Conservation (phyloP, 2,113 vertebrate species). For the Poeciliopsis turrubarensis region DNA sequence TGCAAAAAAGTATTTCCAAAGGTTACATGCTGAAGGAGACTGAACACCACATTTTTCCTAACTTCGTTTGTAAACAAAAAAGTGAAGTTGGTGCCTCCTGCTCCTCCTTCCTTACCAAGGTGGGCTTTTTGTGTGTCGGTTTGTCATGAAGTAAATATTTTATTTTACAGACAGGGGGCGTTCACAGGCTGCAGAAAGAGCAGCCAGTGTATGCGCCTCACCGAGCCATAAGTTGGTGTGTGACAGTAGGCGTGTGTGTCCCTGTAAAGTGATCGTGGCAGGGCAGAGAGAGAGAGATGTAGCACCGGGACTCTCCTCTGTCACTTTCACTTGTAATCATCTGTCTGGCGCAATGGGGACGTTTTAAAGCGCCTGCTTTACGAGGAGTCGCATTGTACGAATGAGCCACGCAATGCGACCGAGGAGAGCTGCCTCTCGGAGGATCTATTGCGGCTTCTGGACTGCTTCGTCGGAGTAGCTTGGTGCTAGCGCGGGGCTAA, state of each 20-base stretch:
- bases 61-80: not conserved
- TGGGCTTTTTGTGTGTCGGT: not conserved
- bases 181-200: constrained; percentile 28
- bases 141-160: not conserved
- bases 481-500: constrained; percentile 75
- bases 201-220: constrained; percentile 18
- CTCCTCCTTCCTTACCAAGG: not conserved
- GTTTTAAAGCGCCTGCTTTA: not conserved
- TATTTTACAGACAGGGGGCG: constrained; percentile 59
- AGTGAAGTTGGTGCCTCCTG: not conserved
- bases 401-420: constrained; percentile 59
- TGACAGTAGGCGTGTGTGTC: not conserved
- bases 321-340: constrained; percentile 43
- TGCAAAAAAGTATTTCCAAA: too few species aligned
- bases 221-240: not conserved
- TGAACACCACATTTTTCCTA: not conserved
- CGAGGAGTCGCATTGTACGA: constrained; percentile 4
- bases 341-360: constrained; percentile 36
- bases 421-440: constrained; percentile 33
- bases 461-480: constrained; percentile 70
- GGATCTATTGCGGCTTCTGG: constrained; percentile 59
- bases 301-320: constrained; percentile 62
- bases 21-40: too few species aligned
- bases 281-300: constrained; percentile 54
- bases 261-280: constrained; percentile 48